Evolutionary conservation across 2,888 invertebrate species (phyloP).

Genomic region (Chrysolina americana): DNA sequence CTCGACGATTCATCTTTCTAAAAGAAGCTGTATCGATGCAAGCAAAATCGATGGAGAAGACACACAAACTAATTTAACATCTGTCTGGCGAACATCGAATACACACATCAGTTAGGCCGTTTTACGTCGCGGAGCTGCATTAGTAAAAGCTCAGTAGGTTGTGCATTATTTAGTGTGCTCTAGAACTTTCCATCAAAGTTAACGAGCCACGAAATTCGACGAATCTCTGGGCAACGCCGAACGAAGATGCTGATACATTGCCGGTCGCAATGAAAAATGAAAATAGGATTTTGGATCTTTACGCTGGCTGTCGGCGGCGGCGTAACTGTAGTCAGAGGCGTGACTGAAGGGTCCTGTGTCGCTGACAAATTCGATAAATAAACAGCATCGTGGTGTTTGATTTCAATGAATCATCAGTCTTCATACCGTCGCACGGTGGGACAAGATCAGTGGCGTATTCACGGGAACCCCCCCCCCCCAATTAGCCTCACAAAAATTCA

Average conservation of each 20-base stretch:
- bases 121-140: slow-evolving; percentile 7
- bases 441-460: too few species aligned
- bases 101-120: slow-evolving; percentile 12
- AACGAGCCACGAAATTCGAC: slow-evolving; percentile 20
- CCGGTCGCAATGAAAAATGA: slow-evolving; percentile 1
- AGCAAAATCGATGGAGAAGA: background rate
- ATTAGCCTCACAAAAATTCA: too few species aligned
- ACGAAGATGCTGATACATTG: slow-evolving; percentile 15
- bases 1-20: background rate
- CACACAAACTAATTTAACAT: slow-evolving; percentile 13
- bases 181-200: slow-evolving; percentile 20
- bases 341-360: too few species aligned
- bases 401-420: too few species aligned
- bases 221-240: slow-evolving; percentile 13
- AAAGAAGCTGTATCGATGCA: background rate
- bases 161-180: slow-evolving; percentile 20
- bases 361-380: too few species aligned
- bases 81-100: slow-evolving; percentile 17
- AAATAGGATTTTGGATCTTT: slow-evolving; percentile 8
- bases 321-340: background rate
- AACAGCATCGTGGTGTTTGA: too few species aligned
- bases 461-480: too few species aligned
- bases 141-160: slow-evolving; percentile 13
- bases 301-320: background rate
- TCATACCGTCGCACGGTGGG: too few species aligned